Evolutionary conservation across 2,888 invertebrate species (phyloP), one percentile per base, ranked within the genome.

Genomic region (Poecilobothrus nobilitatus): DNA sequence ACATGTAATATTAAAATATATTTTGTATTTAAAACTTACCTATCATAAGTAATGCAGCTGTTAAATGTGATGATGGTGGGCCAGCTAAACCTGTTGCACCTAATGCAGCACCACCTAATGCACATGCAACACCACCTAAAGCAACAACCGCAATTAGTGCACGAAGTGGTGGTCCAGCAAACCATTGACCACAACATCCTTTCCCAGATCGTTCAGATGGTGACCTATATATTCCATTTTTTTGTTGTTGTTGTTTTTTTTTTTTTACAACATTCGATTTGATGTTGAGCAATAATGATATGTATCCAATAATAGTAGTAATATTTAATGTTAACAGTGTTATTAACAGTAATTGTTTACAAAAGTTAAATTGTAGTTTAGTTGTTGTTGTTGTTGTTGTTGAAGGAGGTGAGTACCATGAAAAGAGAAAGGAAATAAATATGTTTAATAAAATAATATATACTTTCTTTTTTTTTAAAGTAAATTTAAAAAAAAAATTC

Each of bases 101-200:
- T 72, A 82, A 70, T 20, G 82, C 81, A 67, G 81, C 82, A 70
- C 82, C 82, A 71, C 82, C 82, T 37, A 82, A 74, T 71, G 82
- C 81, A 75, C 82, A 82, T 22, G 82, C 82, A 53, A 82, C 78
- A 71, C 82, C 82, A 67, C 82, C 82, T 66, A 82, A 73, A 21
- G 82, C 82, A 22, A 82, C 81, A 37, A 82, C 80, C 65, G 81
- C 82, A 69, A 82, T 81, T 70, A 82, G 76, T 64, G 82, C 80
- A 66, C 82, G 78, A 72, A 82, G 73, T 67, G 82, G 82, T 66
- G 82, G 82, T 63, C 82, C 82, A 53, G 82, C 80, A 73, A 82
- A 82, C 82, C 82, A 82, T 74, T 81, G 81, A 70, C 82, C 81
- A 70, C 82, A 82, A 71, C 82, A 82, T 69, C 81, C 82, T 74